Conservation (phyloP, 2,797 vertebrate genomes). For the Helarctos malayanus region DNA sequence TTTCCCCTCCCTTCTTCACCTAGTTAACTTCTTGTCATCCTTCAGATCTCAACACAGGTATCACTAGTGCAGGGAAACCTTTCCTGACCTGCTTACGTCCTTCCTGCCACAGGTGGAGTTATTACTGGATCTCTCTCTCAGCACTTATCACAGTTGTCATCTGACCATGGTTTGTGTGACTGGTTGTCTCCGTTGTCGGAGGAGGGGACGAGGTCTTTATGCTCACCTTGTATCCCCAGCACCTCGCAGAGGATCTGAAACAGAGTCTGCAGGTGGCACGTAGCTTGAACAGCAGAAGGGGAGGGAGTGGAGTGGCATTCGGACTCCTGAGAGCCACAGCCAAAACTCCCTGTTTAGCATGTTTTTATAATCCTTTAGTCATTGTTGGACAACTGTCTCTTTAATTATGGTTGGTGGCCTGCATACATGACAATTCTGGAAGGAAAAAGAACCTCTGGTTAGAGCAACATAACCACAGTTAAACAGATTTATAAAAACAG, state of each 20-base stretch:
- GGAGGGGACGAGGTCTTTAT: background rate
- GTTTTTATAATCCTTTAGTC: background rate
- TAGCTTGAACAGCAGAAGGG: background rate
- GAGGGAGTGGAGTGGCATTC: background rate
- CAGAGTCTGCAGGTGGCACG: background rate
- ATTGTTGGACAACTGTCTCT: conserved; percentile 4
- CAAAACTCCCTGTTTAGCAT: background rate
- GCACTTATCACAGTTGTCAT: background rate
- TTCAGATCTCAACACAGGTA: background rate
- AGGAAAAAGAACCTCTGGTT: conserved; percentile 5
- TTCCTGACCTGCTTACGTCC: background rate
- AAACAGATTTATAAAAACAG: conserved; percentile 64
- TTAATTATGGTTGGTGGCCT: conserved; percentile 40
- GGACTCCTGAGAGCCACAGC: background rate
- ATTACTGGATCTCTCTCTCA: background rate
- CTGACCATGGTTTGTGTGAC: background rate
- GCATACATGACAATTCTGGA: background rate
- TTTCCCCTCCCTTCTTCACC: background rate
- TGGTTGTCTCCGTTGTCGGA: background rate
- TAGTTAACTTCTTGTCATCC: background rate
- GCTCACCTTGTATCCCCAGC: background rate
- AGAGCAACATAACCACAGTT: conserved; percentile 64
- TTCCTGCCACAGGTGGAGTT: background rate
- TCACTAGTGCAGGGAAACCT: background rate
- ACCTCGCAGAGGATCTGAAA: background rate